phyloP scores from a whole-genome alignment of 2,888 invertebrate genomes.

The Helicoverpa assulta region DNA sequence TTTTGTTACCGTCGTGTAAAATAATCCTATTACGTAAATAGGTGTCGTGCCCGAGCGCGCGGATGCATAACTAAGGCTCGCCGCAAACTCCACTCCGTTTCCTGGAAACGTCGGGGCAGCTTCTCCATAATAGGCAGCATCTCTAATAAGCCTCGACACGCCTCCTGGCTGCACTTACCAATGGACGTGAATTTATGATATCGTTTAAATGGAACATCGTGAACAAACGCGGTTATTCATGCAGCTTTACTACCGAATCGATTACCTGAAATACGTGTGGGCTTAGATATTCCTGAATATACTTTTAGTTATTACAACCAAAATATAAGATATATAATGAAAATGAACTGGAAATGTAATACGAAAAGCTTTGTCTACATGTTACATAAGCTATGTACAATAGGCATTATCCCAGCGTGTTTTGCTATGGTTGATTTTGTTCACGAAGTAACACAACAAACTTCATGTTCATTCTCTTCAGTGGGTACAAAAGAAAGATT shows the following conservation, averaged over 20 bases:
- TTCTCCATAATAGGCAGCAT: conserved; percentile 38
- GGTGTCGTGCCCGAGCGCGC: conserved; percentile 40
- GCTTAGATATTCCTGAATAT: conserved; percentile 12
- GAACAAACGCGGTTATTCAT: conserved; percentile 46
- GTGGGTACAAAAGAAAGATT: conserved; percentile 54
- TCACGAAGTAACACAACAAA: conserved; percentile 41
- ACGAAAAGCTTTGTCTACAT: conserved; percentile 15
- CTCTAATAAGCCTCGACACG: conserved; percentile 54
- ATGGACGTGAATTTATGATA: conserved; percentile 56
- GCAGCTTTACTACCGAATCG: conserved; percentile 38
- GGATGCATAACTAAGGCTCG: conserved; percentile 43
- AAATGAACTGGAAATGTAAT: conserved; percentile 10
- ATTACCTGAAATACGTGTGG: conserved; percentile 44
- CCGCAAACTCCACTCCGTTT: conserved; percentile 13
- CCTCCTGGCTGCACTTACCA: conserved; percentile 43
- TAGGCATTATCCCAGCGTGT: conserved; percentile 27
- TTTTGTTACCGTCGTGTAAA: conserved; percentile 32
- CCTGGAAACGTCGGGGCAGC: conserved; percentile 33
- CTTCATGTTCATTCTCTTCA: conserved; percentile 43
- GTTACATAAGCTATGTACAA: conserved; percentile 21
- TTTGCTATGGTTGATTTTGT: conserved; percentile 45
- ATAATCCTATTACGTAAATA: conserved; percentile 56
- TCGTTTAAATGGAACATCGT: conserved; percentile 56
- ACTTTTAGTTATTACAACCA: conserved; percentile 4
- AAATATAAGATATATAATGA: conserved; percentile 10